Evolutionary conservation across 2,113 vertebrate genomes (phyloP), one percentile per base, ranked within the genome.

Genomic region (Amphiprion ocellaris): DNA sequence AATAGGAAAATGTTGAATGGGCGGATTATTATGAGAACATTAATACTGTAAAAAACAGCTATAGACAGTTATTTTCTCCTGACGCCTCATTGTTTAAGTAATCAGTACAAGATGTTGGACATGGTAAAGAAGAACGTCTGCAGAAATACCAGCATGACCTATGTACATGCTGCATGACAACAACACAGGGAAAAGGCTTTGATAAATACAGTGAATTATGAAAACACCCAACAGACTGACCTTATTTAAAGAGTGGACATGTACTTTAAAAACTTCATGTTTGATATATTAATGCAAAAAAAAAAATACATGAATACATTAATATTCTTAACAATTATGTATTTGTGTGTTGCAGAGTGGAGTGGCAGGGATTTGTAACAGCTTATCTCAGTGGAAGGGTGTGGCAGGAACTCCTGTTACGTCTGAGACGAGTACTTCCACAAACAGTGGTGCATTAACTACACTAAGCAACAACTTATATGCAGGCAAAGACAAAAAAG

Each of bases 1-100:
- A 78, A 78, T 41, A 75, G 41, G 49, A 84, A 78, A 79, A 69
- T 52, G 79, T 59, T 73, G 68, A 84, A 69, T 7, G 62, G 63
- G 61, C 76, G 62, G 70, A 82, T 83, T 76, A 80, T 79, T 75
- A 78, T 77, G 69, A 83, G 66, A 65, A 86, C 63, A 86, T 77
- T 68, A 84, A 84, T 74, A 79, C 58, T 76, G 24, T 54, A 87
- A 83, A 30, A 81, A 81, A 14, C 55, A 69, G 70, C 87, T 61
- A 67, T 23, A 71, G 53, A 59, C 60, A 37, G 11, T 44, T 44
- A 14, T 71, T 75, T 68, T 60, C 26, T 24, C 55, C 49, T 24
- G 69, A 69, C 10, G 46, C 52, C 77, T 66, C 46, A 44, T 70
- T 84, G 74, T 83, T 84, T 30, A 77, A 75, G 74, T 79, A 87